These are phyloP conservation scores for Coelopa pilipes DNA, from an alignment of 2,888 invertebrate species.

Conservation along the genomic window DNA sequence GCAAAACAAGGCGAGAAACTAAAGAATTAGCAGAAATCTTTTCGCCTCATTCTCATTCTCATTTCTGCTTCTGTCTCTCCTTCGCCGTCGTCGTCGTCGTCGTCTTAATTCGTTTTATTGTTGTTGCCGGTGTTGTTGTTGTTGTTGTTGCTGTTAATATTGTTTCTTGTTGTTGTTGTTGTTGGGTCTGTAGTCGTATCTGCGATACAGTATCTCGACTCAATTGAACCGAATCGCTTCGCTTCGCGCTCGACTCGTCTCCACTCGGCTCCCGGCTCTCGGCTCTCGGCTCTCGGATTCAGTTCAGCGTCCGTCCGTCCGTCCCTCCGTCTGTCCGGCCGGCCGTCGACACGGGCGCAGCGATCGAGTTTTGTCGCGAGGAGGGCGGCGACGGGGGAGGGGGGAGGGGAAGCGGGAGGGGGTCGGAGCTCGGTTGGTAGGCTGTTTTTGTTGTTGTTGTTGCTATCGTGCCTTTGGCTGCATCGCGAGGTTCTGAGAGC, in stretches of 20 bases:
- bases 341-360: neutral
- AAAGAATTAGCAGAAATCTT: conserved; percentile 16
- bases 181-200: neutral
- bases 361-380: neutral
- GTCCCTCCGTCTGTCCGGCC: neutral
- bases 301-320: conserved; percentile 16
- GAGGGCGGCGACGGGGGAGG: neutral
- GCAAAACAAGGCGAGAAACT: neutral
- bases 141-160: neutral
- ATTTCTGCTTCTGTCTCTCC: too few relatives aligned
- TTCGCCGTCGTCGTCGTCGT: neutral
- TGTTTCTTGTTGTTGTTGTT: neutral
- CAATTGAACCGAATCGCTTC: neutral
- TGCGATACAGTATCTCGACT: conserved; percentile 4
- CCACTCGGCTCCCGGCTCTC: conserved; percentile 3
- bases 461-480: too few relatives aligned
- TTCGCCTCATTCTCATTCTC: neutral
- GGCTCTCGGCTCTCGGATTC: too few relatives aligned
- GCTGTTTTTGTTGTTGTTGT: too few relatives aligned
- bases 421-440: neutral
- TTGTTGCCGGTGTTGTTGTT: neutral
- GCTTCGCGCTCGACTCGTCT: too few relatives aligned
- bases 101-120: neutral
- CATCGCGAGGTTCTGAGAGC: neutral
- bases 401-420: neutral